A percentile compares a stretch with the other conserved stretches of the same genome.
Evolutionary conservation across 1,140 invertebrate genomes (phyloP).

Genomic region (Leptinotarsa lineolata): DNA sequence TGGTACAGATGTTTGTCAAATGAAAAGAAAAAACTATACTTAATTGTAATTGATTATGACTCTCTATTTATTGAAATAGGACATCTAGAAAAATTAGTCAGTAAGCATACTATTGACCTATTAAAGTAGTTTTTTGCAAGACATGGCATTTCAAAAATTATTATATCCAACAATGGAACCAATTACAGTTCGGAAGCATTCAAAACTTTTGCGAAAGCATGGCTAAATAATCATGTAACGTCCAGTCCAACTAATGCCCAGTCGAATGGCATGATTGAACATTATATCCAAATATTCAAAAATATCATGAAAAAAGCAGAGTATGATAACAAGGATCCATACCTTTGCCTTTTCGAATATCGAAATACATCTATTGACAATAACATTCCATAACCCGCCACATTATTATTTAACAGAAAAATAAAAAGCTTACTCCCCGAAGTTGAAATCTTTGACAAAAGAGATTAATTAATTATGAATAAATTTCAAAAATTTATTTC

Average conservation of each 20-base stretch:
- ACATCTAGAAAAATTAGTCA: too few relatives aligned
- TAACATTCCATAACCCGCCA: neutral
- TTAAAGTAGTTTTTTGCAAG: too few relatives aligned
- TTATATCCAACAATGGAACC: too few relatives aligned
- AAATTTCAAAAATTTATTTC: neutral
- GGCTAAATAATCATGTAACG: neutral
- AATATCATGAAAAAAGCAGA: slow-evolving; percentile 9
- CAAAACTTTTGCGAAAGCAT: neutral
- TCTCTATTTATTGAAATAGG: too few relatives aligned
- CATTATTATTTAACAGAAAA: neutral
- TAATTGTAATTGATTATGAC: too few relatives aligned
- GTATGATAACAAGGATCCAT: neutral
- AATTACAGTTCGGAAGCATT: too few relatives aligned
- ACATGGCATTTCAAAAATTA: too few relatives aligned
- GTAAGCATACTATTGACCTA: too few relatives aligned
- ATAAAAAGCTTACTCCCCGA: neutral
- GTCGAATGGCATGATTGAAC: slow-evolving; percentile 4
- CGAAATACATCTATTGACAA: slow-evolving; percentile 11
- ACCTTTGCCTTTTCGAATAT: neutral
- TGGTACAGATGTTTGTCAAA: too few relatives aligned
- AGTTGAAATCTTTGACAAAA: neutral
- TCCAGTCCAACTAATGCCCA: neutral
- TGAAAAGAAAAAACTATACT: too few relatives aligned
- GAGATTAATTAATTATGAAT: neutral
- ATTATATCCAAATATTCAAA: slow-evolving; percentile 1